Evolutionary conservation across 1,140 invertebrate genomes (phyloP), one percentile per base, ranked within the genome.

Genomic region (Laodelphax striatellus): DNA sequence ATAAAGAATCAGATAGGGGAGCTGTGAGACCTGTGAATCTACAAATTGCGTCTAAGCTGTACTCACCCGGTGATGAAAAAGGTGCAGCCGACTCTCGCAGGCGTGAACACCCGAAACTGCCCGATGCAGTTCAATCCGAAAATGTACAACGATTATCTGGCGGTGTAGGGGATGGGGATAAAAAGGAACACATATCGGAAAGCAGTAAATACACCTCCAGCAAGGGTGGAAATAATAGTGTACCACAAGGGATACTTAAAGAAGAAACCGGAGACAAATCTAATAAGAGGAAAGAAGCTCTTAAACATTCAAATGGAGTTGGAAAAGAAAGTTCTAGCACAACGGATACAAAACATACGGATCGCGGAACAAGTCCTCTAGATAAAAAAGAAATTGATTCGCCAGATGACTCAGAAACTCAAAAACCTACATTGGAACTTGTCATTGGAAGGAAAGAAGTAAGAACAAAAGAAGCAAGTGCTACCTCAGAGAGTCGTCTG

Each of bases 371-470:
- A n/a, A 76, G 74, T 56, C 75, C 75, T 6, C 56, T 73, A 24
- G 70, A 71, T 22, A 67, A 66, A 46, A 70, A 70, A 63, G 64
- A 66, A 38, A 62, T 70, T 13, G 52, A 60, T 46, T 61, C 44
- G 46, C 61, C 55, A n/a, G 50, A 16, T 31, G 59, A 31, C n/a
- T 31, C 55, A 24, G 19, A 50, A 54, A 55, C 52, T 44, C 46
- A 50, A 42, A 64, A 61, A 57, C 72, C 75, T 13, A 75, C 74
- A 1, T 63, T 78, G 50, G 76, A 78, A 67, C 67, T 79, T 19
- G 68, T 78, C 6, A 77, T 78, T 38, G 76, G 75, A 14, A 70
- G 74, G 34, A 78, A 78, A 68, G 75, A 78, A 68, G 71, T 79
- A 8, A 68, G 71, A 41, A 77, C 75, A 1, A 70, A 70, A 59